Conservation (phyloP, 2,797 vertebrate species). For the Scolopax bukidnonensis region DNA sequence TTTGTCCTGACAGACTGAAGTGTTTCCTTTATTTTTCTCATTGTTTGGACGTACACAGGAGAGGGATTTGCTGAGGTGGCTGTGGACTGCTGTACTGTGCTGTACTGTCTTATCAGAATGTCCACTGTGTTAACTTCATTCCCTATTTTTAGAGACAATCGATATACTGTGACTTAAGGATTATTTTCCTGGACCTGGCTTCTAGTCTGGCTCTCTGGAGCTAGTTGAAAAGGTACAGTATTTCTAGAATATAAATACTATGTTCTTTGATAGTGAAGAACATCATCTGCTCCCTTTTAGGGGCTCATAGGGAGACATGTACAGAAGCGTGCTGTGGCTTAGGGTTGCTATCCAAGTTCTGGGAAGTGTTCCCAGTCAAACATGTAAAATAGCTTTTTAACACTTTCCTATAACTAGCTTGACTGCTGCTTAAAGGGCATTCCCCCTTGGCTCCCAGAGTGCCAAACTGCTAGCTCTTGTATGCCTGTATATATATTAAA, state of each 20-base stretch:
- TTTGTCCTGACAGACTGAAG: slow-evolving; percentile 10
- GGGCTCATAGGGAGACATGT: slow-evolving; percentile 3
- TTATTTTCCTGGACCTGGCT: slow-evolving; percentile 55
- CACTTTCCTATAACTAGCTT: slow-evolving; percentile 62
- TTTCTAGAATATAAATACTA: slow-evolving; percentile 46
- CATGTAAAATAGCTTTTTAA: slow-evolving; percentile 67
- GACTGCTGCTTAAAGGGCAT: slow-evolving; percentile 61
- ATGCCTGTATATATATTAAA: not conserved
- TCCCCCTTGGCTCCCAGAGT: slow-evolving; percentile 12
- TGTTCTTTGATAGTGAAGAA: slow-evolving; percentile 52
- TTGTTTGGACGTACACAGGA: not conserved
- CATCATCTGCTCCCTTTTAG: slow-evolving; percentile 45
- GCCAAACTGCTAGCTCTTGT: slow-evolving; percentile 63
- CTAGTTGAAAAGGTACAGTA: slow-evolving; percentile 60
- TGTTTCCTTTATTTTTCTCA: slow-evolving; percentile 30
- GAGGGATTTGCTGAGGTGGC: not conserved
- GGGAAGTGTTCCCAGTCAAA: slow-evolving; percentile 49
- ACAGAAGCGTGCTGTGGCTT: slow-evolving; percentile 31
- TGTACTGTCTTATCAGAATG: slow-evolving; percentile 43
- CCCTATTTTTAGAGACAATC: slow-evolving; percentile 69
- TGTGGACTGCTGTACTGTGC: slow-evolving; percentile 27
- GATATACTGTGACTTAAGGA: slow-evolving; percentile 67
- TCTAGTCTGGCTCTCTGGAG: slow-evolving; percentile 55
- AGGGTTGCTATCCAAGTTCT: slow-evolving; percentile 35
- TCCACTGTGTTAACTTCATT: slow-evolving; percentile 50